Evolutionary conservation across 1,140 invertebrate genomes (phyloP).

Genomic region (Listronotus bonariensis): DNA sequence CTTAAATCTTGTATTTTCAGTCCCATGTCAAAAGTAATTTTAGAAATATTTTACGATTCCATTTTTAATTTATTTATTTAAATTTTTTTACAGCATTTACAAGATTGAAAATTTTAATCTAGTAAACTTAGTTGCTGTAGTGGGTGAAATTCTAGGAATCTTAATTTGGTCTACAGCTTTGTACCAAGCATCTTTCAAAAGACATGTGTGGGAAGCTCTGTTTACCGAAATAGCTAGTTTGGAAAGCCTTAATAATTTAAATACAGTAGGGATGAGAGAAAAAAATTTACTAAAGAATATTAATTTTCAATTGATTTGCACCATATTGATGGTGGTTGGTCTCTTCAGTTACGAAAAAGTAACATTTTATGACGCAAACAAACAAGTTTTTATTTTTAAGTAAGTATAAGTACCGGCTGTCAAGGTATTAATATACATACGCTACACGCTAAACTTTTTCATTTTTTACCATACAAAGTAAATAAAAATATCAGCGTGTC

Average conservation of each 20-base stretch:
- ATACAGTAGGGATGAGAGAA: not conserved
- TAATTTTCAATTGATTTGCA: slow-evolving; percentile 15
- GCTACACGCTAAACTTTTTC: no score
- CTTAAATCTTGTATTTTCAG: no score
- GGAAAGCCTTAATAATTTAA: slow-evolving; percentile 10
- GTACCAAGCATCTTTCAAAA: slow-evolving; percentile 24
- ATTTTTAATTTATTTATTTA: no score
- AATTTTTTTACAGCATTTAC: slow-evolving; percentile 13
- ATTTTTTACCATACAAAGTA: no score
- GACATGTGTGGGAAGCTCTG: slow-evolving; percentile 16
- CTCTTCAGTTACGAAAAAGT: slow-evolving; percentile 18
- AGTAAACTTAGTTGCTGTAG: slow-evolving; percentile 17
- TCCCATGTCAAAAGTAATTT: no score
- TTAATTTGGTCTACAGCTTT: slow-evolving; percentile 24
- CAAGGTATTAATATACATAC: no score
- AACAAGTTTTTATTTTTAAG: slow-evolving; percentile 24
- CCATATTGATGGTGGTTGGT: slow-evolving; percentile 8
- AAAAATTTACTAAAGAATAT: slow-evolving; percentile 16
- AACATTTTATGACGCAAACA: not conserved
- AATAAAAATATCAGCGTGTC: no score
- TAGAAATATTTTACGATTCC: no score
- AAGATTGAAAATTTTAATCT: slow-evolving; percentile 9
- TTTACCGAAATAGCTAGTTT: slow-evolving; percentile 13
- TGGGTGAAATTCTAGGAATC: slow-evolving; percentile 25
- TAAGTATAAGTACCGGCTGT: no score